phyloP scores from a whole-genome alignment of 2,797 vertebrate species.

The Enoplosus armatus region DNA sequence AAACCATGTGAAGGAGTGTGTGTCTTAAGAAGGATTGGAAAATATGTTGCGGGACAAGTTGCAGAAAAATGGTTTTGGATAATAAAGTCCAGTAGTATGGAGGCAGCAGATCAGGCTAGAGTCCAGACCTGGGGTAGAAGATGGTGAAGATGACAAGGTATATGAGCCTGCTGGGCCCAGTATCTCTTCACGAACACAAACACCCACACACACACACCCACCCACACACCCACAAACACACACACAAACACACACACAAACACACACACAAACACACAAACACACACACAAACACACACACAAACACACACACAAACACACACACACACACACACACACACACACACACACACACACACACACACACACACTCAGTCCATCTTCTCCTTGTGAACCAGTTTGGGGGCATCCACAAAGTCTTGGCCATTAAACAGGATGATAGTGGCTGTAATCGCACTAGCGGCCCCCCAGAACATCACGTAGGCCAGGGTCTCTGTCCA shows the following conservation, averaged over 20 bases:
- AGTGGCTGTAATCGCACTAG: constrained; percentile 91
- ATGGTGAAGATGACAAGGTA: constrained; percentile 64
- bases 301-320: constrained; percentile 80
- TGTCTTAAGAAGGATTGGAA: constrained; percentile 4
- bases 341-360: constrained; percentile 79
- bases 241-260: constrained; percentile 50
- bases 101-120: constrained; percentile 70
- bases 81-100: constrained; percentile 18
- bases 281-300: too few species aligned
- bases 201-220: constrained; percentile 83
- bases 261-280: too few species aligned
- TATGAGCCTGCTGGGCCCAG: constrained; percentile 81
- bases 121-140: constrained; percentile 81
- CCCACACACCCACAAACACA: too few species aligned
- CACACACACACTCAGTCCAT: constrained; percentile 91
- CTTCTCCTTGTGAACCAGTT: constrained; percentile 98
- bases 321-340: constrained; percentile 66
- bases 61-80: constrained; percentile 3
- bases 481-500: constrained; percentile 97
- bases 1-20: constrained; percentile 18
- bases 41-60: background rate
- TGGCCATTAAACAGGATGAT: constrained; percentile 95
- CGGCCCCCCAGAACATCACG: constrained; percentile 94
- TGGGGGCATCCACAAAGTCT: constrained; percentile 97
- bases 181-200: constrained; percentile 85